A percentile compares a stretch with the other conserved stretches of the same genome.
Evolutionary conservation across 2,797 vertebrate species (phyloP).

Genomic region (Falco concolor): DNA sequence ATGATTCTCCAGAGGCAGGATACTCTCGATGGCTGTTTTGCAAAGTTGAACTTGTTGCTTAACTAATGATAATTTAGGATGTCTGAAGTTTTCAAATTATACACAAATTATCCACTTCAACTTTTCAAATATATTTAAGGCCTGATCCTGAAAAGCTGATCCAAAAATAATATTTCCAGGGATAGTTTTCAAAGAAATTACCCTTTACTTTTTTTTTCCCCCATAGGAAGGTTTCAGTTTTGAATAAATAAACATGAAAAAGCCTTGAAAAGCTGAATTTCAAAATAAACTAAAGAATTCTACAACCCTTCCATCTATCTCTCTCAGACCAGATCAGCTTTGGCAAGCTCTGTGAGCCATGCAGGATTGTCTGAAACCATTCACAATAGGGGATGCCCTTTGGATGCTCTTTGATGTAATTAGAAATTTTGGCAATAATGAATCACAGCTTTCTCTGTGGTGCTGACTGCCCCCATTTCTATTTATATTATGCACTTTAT

Average conservation of each 20-base stretch:
- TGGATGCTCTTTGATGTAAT: not conserved
- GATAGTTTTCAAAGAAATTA: not conserved
- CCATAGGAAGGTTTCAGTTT: not conserved
- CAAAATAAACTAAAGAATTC: not conserved
- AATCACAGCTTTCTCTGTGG: not conserved
- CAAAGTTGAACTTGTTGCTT: not conserved
- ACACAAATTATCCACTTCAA: not conserved
- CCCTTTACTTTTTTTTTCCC: not conserved
- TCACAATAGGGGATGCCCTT: not conserved
- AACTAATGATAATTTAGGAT: not conserved
- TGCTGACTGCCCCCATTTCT: not conserved
- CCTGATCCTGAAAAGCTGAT: not conserved
- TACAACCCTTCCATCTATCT: not conserved
- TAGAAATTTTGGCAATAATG: not conserved
- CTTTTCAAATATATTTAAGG: not conserved
- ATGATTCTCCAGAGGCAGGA: not conserved
- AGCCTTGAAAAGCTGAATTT: not conserved
- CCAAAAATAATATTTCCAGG: not conserved
- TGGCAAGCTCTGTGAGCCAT: not conserved
- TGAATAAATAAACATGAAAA: not conserved
- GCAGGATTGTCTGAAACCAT: not conserved
- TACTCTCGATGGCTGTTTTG: not conserved
- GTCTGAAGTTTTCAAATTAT: not conserved
- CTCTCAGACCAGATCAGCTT: not conserved
- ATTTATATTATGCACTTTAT: not conserved